Evolutionary conservation across 2,797 vertebrate genomes (phyloP), one percentile per base, ranked within the genome.

Genomic region (Phoxinus dragarum): DNA sequence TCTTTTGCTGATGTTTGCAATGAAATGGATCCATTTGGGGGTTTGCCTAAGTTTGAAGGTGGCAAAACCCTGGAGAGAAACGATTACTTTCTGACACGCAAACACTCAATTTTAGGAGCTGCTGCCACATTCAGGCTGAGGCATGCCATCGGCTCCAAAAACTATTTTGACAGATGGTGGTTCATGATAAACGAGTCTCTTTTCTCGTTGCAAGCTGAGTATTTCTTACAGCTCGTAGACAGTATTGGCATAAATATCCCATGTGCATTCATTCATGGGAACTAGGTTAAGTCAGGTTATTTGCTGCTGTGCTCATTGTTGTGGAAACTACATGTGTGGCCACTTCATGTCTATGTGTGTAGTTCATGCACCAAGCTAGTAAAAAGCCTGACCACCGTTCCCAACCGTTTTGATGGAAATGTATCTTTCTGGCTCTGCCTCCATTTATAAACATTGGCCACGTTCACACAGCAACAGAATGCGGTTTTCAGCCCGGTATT

Each of bases 121-220:
- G 85, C 89, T 68, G 40, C 81, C 82, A 76, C 61, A 77, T 69
- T 87, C 90, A 91, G 87, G 91, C 86, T 82, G 78, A 82, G 90
- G 82, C 91, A 88, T 89, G 91, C 80, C 82, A 79, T 71, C 44
- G 56, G 73, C 78, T 85, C 81, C 59, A 36, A 78, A 81, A 90
- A 87, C 87, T 90, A 87, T 92, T 91, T 90, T 91, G 90, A 91
- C 88, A 92, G 91, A 92, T 92, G 90, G 87, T 79, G 85, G 89
- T 85, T 89, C 73, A 82, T 90, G 91, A 92, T 92, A 90, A 90
- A 90, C 73, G 84, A 86, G 81, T 40, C 72, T 85, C 71, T 36
- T 85, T 75, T 88, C 89, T 84, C 66, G 74, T 89, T 52, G 23
- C 34, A 47, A 88, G 82, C 80, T 88, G 88, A 91, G 89, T 89